Conservation (phyloP, 2,113 vertebrate species). For the Corythornis madagascariensis region DNA sequence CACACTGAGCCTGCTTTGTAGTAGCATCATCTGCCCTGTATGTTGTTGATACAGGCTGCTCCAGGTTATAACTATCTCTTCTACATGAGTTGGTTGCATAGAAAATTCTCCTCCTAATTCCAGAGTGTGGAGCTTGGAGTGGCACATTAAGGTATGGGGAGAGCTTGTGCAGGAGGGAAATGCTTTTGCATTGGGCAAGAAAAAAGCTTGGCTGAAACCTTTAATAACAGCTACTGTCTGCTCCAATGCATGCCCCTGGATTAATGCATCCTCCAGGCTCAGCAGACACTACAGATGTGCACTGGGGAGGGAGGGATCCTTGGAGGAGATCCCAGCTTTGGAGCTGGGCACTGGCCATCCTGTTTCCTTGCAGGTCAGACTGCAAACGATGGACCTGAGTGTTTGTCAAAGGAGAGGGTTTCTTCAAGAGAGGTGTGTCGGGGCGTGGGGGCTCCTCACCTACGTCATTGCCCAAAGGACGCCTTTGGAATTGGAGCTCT, state of each 20-base stretch:
- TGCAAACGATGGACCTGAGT: background rate
- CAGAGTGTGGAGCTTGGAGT: background rate
- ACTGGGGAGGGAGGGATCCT: background rate
- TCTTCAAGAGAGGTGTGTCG: background rate
- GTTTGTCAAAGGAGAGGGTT: background rate
- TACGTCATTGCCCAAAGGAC: background rate
- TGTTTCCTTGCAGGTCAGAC: background rate
- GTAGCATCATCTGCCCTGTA: background rate
- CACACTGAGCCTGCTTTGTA: background rate
- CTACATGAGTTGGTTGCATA: background rate
- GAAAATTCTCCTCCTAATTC: background rate
- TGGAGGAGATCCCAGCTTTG: background rate
- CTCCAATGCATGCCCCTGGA: background rate
- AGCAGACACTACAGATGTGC: rapidly evolving
- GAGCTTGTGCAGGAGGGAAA: background rate
- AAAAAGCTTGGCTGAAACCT: background rate
- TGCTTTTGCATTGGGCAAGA: background rate
- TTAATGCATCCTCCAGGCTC: background rate
- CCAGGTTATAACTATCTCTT: background rate
- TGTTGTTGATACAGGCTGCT: background rate
- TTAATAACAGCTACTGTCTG: background rate
- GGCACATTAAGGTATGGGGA: background rate
- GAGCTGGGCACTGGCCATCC: rapidly evolving
- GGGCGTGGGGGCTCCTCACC: background rate
- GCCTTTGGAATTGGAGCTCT: background rate